These are phyloP conservation scores for Myopa tessellatipennis DNA, from an alignment of 2,888 invertebrate genomes.

Conservation along the genomic window DNA sequence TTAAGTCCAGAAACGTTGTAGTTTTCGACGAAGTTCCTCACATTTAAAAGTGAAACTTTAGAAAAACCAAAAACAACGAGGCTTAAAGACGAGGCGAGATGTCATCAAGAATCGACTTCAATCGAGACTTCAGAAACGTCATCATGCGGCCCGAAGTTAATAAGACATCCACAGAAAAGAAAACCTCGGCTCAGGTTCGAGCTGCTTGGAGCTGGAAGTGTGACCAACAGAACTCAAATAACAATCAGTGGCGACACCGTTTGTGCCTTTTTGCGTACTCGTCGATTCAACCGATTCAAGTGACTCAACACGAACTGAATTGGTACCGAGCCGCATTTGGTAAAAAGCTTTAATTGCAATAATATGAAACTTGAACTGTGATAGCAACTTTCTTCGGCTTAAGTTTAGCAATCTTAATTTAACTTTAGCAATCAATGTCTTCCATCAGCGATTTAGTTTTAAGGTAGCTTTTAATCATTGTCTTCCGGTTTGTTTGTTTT, in stretches of 20 bases:
- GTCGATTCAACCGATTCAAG: neutral
- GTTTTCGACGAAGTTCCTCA: constrained; percentile 8
- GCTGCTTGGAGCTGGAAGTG: neutral
- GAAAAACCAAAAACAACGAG: neutral
- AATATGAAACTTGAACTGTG: constrained; percentile 35
- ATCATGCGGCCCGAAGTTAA: neutral
- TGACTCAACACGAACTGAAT: neutral
- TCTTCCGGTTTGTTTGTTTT: constrained; percentile 60
- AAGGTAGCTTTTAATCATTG: constrained; percentile 45
- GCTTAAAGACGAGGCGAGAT: neutral
- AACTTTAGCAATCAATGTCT: constrained; percentile 34
- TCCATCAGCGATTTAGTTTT: constrained; percentile 25
- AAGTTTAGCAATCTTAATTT: constrained; percentile 14
- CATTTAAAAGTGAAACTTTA: neutral
- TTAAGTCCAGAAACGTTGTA: neutral
- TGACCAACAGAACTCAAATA: neutral
- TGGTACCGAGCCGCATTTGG: neutral
- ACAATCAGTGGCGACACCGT: constrained; percentile 31
- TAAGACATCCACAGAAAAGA: neutral
- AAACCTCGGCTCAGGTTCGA: neutral
- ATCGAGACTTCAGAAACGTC: neutral
- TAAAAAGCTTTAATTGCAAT: constrained; percentile 40
- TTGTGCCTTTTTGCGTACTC: constrained; percentile 29
- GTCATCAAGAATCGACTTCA: neutral
- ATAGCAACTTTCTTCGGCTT: constrained; percentile 17